These are phyloP conservation scores for Typhlichthys subterraneus DNA, from an alignment of 2,797 vertebrate species.

Conservation along the genomic window DNA sequence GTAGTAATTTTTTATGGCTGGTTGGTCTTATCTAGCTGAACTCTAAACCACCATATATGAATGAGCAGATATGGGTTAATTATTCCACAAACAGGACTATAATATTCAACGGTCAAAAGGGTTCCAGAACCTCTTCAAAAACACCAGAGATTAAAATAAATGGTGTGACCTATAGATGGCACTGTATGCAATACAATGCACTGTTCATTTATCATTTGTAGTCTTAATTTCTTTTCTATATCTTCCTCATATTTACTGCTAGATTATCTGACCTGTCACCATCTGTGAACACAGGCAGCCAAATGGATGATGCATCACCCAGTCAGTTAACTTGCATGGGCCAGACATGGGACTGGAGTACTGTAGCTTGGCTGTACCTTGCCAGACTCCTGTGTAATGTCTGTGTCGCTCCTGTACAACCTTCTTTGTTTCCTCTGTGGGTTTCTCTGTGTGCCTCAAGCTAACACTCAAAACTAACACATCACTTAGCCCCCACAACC, in stretches of 20 bases:
- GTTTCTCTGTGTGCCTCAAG: conserved; percentile 71
- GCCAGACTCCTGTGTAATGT: conserved; percentile 42
- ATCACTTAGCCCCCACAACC: conserved; percentile 51
- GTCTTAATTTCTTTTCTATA: conserved; percentile 27
- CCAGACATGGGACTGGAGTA: conserved; percentile 69
- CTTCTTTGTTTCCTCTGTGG: conserved; percentile 39
- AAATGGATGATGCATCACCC: conserved; percentile 45
- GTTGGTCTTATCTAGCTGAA: no score
- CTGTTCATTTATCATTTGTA: conserved; percentile 27
- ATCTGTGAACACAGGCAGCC: conserved; percentile 38
- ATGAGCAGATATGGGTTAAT: no score
- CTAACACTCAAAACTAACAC: conserved; percentile 67
- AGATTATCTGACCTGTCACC: conserved; percentile 46
- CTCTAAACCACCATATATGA: no score
- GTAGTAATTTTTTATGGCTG: no score
- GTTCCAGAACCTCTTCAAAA: background rate
- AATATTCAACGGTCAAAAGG: background rate
- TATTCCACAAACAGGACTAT: no score
- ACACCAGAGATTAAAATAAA: background rate
- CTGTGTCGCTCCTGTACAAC: conserved; percentile 32
- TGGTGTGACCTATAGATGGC: conserved; percentile 54
- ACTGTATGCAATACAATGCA: conserved; percentile 46
- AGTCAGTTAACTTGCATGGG: conserved; percentile 54
- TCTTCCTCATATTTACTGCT: conserved; percentile 46
- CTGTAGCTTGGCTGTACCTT: conserved; percentile 48